A percentile compares a stretch with the other conserved stretches of the same genome.
Evolutionary conservation across 2,888 invertebrate genomes (phyloP).

Genomic region (Smittia sp.): DNA sequence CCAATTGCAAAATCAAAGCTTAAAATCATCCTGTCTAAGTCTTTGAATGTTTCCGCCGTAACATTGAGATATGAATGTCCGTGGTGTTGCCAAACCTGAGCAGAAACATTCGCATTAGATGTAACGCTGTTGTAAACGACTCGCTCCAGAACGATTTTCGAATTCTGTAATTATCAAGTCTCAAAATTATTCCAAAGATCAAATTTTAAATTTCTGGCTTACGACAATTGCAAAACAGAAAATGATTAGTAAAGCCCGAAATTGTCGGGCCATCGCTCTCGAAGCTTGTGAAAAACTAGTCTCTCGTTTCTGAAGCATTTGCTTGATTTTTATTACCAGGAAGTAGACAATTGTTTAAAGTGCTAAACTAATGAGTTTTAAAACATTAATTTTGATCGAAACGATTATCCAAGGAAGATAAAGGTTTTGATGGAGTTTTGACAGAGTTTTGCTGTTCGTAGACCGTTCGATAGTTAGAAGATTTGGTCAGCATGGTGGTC

Average conservation of each 20-base stretch:
- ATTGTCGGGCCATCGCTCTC: too few species aligned
- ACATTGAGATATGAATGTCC: not conserved
- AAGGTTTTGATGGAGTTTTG: too few species aligned
- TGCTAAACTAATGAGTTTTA: too few species aligned
- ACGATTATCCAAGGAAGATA: too few species aligned
- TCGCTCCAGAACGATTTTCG: not conserved
- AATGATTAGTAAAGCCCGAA: too few species aligned
- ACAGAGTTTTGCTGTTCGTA: not conserved
- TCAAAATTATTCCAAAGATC: not conserved
- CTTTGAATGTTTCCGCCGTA: not conserved
- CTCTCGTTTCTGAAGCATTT: too few species aligned
- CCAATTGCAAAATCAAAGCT: not conserved
- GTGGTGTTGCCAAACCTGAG: not conserved
- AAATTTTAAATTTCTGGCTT: not conserved
- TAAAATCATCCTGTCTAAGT: not conserved
- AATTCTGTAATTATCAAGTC: not conserved
- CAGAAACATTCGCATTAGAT: slow-evolving; percentile 1
- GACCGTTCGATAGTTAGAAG: not conserved
- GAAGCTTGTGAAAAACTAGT: too few species aligned
- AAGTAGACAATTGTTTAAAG: too few species aligned
- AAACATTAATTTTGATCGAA: too few species aligned
- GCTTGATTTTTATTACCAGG: too few species aligned
- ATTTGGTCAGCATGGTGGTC: too few species aligned
- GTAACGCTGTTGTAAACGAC: not conserved
- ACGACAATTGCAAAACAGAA: too few species aligned